Evolutionary conservation across 1,140 invertebrate species (phyloP), one percentile per base, ranked within the genome.

Genomic region (Trichogramma pretiosum): DNA sequence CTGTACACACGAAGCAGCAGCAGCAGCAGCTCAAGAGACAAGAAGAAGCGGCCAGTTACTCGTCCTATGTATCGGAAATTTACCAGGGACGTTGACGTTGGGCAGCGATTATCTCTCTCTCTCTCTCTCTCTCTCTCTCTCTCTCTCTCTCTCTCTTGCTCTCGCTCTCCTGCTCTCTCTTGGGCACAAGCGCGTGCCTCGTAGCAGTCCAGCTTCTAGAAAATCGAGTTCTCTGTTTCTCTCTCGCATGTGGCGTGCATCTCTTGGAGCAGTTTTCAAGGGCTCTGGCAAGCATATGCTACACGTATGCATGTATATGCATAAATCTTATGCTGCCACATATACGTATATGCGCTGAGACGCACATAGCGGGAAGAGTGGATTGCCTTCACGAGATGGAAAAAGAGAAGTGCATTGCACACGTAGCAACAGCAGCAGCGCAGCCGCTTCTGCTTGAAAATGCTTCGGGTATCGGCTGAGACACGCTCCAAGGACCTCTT

Each of bases 401-500:
- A n/a, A n/a, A n/a, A n/a, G n/a, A n/a, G n/a, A n/a, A n/a, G n/a
- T n/a, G n/a, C n/a, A n/a, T n/a, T n/a, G n/a, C n/a, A n/a, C n/a
- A n/a, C n/a, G n/a, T n/a, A n/a, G n/a, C n/a, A n/a, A n/a, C n/a
- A n/a, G n/a, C n/a, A n/a, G n/a, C n/a, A n/a, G n/a, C n/a, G n/a
- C n/a, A n/a, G n/a, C n/a, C n/a, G n/a, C n/a, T n/a, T 38, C 5
- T 22, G 3, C 42, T 30, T 38, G 45, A 35, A 46, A 46, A 46
- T 46, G 26, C 45, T 11, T 14, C n/a, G 21, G 19, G 45, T 36
- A 26, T 26, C 38, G 46, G 46, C 22, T 28, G 24, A 49, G 40
- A 38, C 14, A 38, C 35, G 40, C 34, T 49, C 17, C 47, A 38
- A 30, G 47, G 34, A 49, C 33, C 46, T 42, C 26, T 42, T 35